Base-by-base conservation (phyloP, 2,888 invertebrate species). In the Galerucella pusilla region DNA sequence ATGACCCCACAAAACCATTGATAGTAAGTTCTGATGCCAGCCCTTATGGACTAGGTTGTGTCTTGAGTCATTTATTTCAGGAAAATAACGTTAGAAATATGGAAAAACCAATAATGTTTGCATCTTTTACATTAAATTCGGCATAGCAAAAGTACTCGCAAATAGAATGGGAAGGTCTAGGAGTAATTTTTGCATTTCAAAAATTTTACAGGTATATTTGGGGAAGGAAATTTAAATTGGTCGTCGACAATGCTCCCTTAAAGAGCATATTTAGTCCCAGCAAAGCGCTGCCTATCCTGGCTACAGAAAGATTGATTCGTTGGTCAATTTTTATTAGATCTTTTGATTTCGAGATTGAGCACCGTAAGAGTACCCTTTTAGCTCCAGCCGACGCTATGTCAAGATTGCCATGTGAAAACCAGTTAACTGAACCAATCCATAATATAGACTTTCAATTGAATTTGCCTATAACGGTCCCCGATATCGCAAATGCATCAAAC, bases 121-220 rank as follows among this genome's bases (percentile, higher is more conserved):
- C 61, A 11, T 69, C 69, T 42, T 61, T 35, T 28, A 61, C 71
- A 3, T 11, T 61, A 52, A 71, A 71, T 49, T 11, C 11, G 14
- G 28, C 71, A 16, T 52, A 71, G n/a, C 71, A 71, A 25, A 71
- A 54, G 52, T 71, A 71, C 45, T 71, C 63, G 2, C 64, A 63
- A 54, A 63, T 63, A 52, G 64, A 71, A 49, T 25, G 71, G 11
- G 69, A 69, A 42, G 69, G 59, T 25, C 28, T 60, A 69, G 69
- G 61, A 49, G 69, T 69, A 20, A 63, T 71, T 10, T 71, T 71
- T 49, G 71, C 63, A 16, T 63, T 71, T 20, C 46, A 71, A 35
- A 71, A 63, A 63, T 71, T 71, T 64, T 71, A 63, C 20, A 49
- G 63, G 49, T 71, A 49, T 49, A 63, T 71, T 52, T 71, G 71